Evolutionary conservation across 2,888 invertebrate species (phyloP).

Genomic region (Dynastes tityus): DNA sequence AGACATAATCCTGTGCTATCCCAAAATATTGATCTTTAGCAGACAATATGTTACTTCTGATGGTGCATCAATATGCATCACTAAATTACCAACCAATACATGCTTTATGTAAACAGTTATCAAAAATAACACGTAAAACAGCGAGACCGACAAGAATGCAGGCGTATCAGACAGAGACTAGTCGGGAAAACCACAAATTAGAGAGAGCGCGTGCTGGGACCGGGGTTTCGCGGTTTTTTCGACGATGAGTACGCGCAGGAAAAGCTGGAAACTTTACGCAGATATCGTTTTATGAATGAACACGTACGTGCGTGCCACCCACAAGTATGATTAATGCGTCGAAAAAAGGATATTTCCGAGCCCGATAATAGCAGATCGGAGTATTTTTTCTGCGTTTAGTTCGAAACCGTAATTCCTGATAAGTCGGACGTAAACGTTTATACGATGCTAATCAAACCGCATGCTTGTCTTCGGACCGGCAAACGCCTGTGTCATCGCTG

Average conservation of each 20-base stretch:
- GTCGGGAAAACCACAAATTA: conserved; percentile 28
- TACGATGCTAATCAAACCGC: background rate
- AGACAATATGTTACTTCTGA: no score
- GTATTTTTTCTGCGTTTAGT: no score
- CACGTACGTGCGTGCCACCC: conserved; percentile 30
- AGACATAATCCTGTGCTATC: no score
- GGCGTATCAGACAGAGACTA: background rate
- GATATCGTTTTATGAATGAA: conserved; percentile 30
- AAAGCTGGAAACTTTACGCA: conserved; percentile 20
- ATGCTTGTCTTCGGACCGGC: conserved; percentile 12
- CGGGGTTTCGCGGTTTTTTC: background rate
- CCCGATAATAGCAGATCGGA: background rate
- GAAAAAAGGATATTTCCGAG: conserved; percentile 4
- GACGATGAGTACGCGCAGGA: conserved; percentile 18
- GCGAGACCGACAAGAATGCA: background rate
- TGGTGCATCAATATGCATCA: no score
- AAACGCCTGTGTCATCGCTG: background rate
- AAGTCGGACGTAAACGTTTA: conserved; percentile 36
- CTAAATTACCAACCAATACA: no score
- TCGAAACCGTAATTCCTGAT: conserved; percentile 15
- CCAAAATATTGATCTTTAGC: no score
- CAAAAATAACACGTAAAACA: no score
- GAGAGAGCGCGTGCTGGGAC: background rate
- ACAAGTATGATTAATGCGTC: conserved; percentile 31
- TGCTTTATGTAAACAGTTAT: no score